Evolutionary conservation across 2,888 invertebrate species (phyloP), one percentile per base, ranked within the genome.

Genomic region (Lepas anatifera): DNA sequence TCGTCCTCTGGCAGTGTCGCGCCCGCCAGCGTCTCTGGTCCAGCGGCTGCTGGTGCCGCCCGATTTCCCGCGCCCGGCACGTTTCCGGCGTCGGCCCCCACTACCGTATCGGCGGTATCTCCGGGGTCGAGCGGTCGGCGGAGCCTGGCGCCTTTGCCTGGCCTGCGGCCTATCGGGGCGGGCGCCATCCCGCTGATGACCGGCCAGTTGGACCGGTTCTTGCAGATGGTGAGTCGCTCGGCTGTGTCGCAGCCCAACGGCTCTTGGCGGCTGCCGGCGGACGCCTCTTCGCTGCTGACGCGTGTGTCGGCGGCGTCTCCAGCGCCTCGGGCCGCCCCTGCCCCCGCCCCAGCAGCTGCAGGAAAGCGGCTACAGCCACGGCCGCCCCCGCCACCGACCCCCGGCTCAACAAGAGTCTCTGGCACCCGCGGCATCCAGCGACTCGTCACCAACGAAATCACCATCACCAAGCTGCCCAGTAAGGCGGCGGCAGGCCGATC

Each of bases 241-340:
- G 66, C 66, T 25, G 66, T 66, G 13, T 66, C 66, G 25, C 66
- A 66, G 25, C 64, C 64, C 3, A 39, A 64, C 39, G 64, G 64
- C 64, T n/a, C 64, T 10, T 64, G 64, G 39, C 37, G 64, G 6
- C 39, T 39, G 37, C 39, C 64, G 64, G 39, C 64, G 25, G 64
- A 64, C 37, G 39, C 64, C 22, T 64, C 39, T 3, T 22, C 64
- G 13, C 64, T 37, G 64, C 64, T 39, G 37, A 39, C n/a, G 10
- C 37, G 39, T 11, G 64, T 25, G 22, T 35, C 39, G 37, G 25
- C 11, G 11, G 13, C 64, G 37, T 3, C 25, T 11, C 39, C 7
- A 4, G 32, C 35, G 18, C 58, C 6, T 29, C 1, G 3, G 35
- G n/a, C 18, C 37, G 37, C 2, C 1, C 25, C 25, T 25, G 8